Evolutionary conservation across 2,113 vertebrate genomes (phyloP), one percentile per base, ranked within the genome.

Genomic region (Aleadryas rufinucha): DNA sequence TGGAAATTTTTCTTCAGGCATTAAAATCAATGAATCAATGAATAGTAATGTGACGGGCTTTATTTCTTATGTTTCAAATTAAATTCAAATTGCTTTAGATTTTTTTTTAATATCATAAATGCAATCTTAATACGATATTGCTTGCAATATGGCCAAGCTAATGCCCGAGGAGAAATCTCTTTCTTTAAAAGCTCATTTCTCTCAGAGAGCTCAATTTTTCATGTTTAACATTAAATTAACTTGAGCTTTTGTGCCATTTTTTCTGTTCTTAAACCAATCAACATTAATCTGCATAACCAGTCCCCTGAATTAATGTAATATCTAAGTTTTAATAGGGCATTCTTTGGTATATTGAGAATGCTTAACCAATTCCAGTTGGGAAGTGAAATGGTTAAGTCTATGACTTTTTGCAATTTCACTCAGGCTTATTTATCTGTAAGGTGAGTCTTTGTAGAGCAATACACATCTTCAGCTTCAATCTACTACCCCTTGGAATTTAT

Each of bases 31-130:
- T 79, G 81, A 95, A 91, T 93, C 87, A 93, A 90, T 72, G 86
- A 94, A 88, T 76, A 96, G 12, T 86, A 86, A 93, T 60, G 35
- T 2, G 5, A 31, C 0, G 0, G 64, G 33, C 15, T 93, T 93
- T 83, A 89, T 94, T 96, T 79, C 68, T 82, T 86, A 66, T 63
- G 50, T 83, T 95, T 88, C 82, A 84, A 94, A 94, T 92, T 88
- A 95, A 92, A 96, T 84, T 74, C 57, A 94, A 90, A 96, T 91
- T 70, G 49, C 23, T 80, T 76, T 83, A 65, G 22, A 20, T 82
- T 68, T 88, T 89, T 87, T 88, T 94, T 90, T 52, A 59, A 54
- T 93, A 92, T 81, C 69, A 82, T 59, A 88, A 96, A 90, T 86
- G 30, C 30, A 80, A 84, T 91, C 63, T 93, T 91, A 91, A 70